A percentile compares a stretch with the other conserved stretches of the same genome.
Evolutionary conservation across 2,888 invertebrate species (phyloP).

Genomic region (Neoscelio sp.): DNA sequence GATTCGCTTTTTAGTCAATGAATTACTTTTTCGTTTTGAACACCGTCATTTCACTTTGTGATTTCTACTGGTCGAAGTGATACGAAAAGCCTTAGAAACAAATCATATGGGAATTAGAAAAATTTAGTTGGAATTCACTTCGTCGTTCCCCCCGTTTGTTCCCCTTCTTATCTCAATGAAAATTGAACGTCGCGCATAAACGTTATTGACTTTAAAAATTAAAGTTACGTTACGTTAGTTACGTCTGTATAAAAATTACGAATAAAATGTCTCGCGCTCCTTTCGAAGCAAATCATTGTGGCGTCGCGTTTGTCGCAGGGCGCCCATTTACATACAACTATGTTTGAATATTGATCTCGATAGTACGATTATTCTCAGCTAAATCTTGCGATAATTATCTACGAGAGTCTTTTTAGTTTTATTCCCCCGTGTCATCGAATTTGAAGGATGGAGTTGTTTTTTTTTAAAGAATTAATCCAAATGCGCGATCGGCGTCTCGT

Average conservation of each 20-base stretch:
- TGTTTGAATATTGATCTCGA: conserved; percentile 27
- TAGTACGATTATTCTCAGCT: conserved; percentile 46
- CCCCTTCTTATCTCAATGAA: too few relatives aligned
- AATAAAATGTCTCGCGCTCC: conserved; percentile 30
- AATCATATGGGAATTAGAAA: conserved; percentile 38
- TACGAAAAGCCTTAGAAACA: conserved; percentile 39
- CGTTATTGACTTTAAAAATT: conserved; percentile 44
- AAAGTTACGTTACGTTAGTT: conserved; percentile 27
- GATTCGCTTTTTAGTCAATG: not conserved
- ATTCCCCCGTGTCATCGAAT: conserved; percentile 60
- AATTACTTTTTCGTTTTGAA: conserved; percentile 19
- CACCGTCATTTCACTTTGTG: conserved; percentile 21
- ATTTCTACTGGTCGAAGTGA: conserved; percentile 23
- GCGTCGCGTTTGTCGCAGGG: not conserved
- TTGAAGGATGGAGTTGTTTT: conserved; percentile 38
- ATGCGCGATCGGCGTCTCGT: conserved; percentile 23
- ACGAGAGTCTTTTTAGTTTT: conserved; percentile 72
- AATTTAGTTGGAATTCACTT: conserved; percentile 32
- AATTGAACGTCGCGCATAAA: conserved; percentile 37
- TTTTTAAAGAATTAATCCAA: conserved; percentile 10
- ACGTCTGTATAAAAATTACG: conserved; percentile 56
- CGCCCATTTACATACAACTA: conserved; percentile 49
- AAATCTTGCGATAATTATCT: conserved; percentile 68
- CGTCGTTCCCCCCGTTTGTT: conserved; percentile 4
- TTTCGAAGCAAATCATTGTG: conserved; percentile 40